Conservation (phyloP, 2,113 vertebrate genomes). For the Crotalus tigris region DNA sequence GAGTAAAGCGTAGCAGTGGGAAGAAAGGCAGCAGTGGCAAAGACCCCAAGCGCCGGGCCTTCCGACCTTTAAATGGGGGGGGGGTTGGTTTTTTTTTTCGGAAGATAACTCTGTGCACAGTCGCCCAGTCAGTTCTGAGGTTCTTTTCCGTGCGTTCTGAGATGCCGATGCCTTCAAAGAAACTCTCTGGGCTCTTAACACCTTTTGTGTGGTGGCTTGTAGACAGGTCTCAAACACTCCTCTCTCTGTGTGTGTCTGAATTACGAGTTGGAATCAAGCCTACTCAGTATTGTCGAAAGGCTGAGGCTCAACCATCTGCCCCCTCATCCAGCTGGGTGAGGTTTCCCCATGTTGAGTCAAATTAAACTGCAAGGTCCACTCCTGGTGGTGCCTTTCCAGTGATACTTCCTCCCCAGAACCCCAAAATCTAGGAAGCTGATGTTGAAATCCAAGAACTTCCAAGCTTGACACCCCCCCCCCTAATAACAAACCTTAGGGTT, state of each 20-base stretch:
- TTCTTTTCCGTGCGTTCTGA: not conserved
- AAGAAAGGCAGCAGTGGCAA: not conserved
- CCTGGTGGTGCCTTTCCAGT: not conserved
- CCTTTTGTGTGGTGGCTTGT: not conserved
- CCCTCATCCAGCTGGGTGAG: not conserved
- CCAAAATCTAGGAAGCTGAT: not conserved
- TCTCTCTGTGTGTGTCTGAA: not conserved
- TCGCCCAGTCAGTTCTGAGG: not conserved
- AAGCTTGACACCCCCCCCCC: not conserved
- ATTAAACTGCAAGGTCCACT: not conserved
- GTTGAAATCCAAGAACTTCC: not conserved
- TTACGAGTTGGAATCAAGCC: not conserved
- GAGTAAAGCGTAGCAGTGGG: not conserved
- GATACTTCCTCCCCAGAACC: too few species aligned
- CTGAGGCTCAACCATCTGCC: not conserved
- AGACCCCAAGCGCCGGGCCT: not conserved
- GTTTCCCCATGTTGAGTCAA: not conserved
- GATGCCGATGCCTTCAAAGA: not conserved
- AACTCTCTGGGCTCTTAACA: not conserved
- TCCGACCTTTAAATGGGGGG: not conserved
- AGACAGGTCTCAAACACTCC: not conserved
- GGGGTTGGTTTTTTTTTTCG: too few species aligned
- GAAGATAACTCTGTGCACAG: not conserved
- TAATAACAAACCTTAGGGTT: not conserved
- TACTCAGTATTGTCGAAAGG: not conserved